Percentiles rank a stretch among this genome's conserved stretches.
phyloP scores from a whole-genome alignment of 2,113 vertebrate species.

The Brachypodius melanocephalos region DNA sequence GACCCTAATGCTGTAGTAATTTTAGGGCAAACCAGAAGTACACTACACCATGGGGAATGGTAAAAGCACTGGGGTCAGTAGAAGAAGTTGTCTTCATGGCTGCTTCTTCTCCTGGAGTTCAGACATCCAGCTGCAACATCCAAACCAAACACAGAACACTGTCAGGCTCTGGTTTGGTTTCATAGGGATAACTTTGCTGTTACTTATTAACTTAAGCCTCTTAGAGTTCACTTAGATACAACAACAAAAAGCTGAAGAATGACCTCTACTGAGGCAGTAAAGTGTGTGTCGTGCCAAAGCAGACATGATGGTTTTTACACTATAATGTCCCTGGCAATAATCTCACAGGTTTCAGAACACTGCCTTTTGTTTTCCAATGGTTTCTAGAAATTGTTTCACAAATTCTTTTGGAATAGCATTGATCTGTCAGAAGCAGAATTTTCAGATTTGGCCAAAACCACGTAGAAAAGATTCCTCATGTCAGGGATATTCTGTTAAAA shows the following conservation, averaged over 20 bases:
- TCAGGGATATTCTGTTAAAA: constrained; percentile 35
- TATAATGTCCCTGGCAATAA: not conserved
- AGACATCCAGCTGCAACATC: not conserved
- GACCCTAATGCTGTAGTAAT: not conserved
- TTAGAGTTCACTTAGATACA: constrained; percentile 20
- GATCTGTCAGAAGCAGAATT: constrained; percentile 13
- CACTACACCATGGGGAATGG: not conserved
- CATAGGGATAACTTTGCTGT: not conserved
- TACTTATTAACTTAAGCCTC: constrained; percentile 36
- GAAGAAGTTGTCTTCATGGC: not conserved
- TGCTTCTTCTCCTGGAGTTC: not conserved
- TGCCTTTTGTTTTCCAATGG: not conserved
- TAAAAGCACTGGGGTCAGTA: not conserved
- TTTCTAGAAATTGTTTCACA: constrained; percentile 38
- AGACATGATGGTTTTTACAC: not conserved
- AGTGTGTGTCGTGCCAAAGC: not conserved
- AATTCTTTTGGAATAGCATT: constrained; percentile 14
- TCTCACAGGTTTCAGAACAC: not conserved
- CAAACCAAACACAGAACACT: not conserved
- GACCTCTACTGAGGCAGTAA: not conserved
- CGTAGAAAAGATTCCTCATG: not conserved
- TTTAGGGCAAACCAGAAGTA: not conserved
- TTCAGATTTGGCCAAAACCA: not conserved
- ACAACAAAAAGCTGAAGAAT: not conserved
- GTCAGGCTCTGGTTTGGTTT: not conserved